phyloP scores from a whole-genome alignment of 2,888 invertebrate species.

The Oasisia sp. region DNA sequence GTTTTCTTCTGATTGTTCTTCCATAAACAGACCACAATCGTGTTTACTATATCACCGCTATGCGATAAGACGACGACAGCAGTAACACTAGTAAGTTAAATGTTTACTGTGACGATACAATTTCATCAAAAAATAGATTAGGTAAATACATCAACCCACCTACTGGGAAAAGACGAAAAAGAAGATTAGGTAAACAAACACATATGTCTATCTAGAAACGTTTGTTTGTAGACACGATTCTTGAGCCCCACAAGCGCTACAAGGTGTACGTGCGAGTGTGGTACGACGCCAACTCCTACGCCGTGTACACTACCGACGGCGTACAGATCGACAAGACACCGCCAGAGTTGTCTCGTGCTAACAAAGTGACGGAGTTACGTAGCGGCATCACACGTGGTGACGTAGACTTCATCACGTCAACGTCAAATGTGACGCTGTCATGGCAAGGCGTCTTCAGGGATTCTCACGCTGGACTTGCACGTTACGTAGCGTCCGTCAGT shows the following conservation, averaged over 20 bases:
- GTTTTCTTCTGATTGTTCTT: no score
- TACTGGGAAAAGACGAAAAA: no score
- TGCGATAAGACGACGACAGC: no score
- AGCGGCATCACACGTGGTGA: background rate
- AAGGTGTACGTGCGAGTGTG: slow-evolving; percentile 31
- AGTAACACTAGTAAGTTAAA: no score
- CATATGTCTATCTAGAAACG: background rate
- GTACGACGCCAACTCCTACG: slow-evolving; percentile 26
- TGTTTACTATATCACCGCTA: no score
- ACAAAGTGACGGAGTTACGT: background rate
- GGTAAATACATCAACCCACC: no score
- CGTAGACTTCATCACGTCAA: slow-evolving; percentile 21
- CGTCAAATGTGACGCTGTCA: background rate
- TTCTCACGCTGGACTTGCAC: slow-evolving; percentile 1
- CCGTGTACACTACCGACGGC: slow-evolving; percentile 24
- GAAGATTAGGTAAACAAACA: no score
- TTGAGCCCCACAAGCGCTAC: slow-evolving; percentile 21
- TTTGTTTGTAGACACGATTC: background rate
- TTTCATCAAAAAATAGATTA: no score
- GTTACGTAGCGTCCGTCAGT: slow-evolving; percentile 41
- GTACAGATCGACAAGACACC: slow-evolving; percentile 7
- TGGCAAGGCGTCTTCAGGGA: slow-evolving; percentile 24
- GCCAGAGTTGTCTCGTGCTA: slow-evolving; percentile 8
- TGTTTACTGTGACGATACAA: no score
- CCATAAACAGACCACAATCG: no score